These are phyloP conservation scores for Invenusta paracnida DNA, from an alignment of 2,888 invertebrate genomes.

Conservation along the genomic window DNA sequence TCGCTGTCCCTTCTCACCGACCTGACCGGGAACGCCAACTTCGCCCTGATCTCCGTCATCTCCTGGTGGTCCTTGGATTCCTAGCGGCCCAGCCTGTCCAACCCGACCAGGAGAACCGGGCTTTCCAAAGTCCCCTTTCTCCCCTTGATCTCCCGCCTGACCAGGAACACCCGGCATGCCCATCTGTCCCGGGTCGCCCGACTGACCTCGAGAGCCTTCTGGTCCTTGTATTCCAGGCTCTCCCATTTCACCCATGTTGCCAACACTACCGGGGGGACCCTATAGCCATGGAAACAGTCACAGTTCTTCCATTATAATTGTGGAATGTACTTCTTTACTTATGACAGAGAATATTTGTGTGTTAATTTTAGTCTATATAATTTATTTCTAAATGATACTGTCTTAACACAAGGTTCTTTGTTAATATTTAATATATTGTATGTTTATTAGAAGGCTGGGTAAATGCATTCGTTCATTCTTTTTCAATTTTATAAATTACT, in stretches of 20 bases:
- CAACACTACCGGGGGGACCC: neutral
- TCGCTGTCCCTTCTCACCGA: neutral
- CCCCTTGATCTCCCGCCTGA: neutral
- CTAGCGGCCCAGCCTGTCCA: neutral
- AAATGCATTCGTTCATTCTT: too few species aligned
- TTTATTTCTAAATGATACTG: too few species aligned
- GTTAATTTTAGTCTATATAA: too few species aligned
- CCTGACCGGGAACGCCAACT: neutral
- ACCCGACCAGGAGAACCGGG: neutral
- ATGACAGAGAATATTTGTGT: too few species aligned
- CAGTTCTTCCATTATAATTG: too few species aligned
- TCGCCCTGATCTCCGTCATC: neutral
- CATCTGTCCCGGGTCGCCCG: neutral
- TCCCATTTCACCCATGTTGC: neutral
- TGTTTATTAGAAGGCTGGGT: too few species aligned
- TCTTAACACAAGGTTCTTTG: too few species aligned
- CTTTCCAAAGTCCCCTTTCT: neutral
- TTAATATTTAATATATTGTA: too few species aligned
- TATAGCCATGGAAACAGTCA: too few species aligned
- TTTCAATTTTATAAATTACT: too few species aligned
- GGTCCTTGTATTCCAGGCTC: neutral
- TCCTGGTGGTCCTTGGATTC: neutral
- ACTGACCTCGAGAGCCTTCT: neutral
- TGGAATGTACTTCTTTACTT: too few species aligned
- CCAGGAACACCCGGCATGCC: neutral